These are phyloP conservation scores for Peromyscus attwateri DNA, from an alignment of 2,797 vertebrate species.

Conservation along the genomic window DNA sequence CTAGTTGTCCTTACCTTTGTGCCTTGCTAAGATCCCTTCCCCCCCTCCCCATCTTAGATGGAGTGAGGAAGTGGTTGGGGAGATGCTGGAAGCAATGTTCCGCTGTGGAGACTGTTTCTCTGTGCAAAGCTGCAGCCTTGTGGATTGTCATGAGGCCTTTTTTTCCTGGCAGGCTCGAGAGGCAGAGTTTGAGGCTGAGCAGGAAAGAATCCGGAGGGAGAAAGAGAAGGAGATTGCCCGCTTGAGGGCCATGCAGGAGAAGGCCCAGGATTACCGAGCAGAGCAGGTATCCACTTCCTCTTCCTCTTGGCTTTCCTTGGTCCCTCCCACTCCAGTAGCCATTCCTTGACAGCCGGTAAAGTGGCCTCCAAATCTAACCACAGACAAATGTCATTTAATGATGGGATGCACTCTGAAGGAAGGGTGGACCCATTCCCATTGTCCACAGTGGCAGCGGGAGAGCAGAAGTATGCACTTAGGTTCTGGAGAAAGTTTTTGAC, in stretches of 20 bases:
- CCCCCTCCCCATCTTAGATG: not conserved
- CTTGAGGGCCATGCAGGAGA: slow-evolving; percentile 92
- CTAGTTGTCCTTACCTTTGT: not conserved
- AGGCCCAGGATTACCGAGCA: slow-evolving; percentile 91
- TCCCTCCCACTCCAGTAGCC: not conserved
- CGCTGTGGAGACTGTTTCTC: not conserved
- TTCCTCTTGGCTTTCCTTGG: accelerated
- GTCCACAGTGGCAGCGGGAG: not conserved
- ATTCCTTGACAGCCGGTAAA: not conserved
- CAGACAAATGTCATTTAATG: not conserved
- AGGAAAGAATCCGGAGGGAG: slow-evolving; percentile 90
- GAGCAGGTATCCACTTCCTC: slow-evolving; percentile 90
- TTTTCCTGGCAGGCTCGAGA: slow-evolving; percentile 89
- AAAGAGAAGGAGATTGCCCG: slow-evolving; percentile 93
- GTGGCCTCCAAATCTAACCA: not conserved
- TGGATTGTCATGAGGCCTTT: not conserved
- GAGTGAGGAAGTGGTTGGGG: not conserved
- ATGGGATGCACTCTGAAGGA: not conserved
- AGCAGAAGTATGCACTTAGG: not conserved
- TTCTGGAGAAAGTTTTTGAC: slow-evolving; percentile 15
- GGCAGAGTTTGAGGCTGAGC: slow-evolving; percentile 92
- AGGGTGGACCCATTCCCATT: not conserved
- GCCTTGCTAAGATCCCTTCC: not conserved
- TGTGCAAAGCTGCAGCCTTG: not conserved
- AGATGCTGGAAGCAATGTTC: not conserved